Percentiles rank a stretch among this genome's conserved stretches.
Conservation (phyloP, 53 echinoderm and acorn worm genomes). For the Mesocentrotus franciscanus region DNA sequence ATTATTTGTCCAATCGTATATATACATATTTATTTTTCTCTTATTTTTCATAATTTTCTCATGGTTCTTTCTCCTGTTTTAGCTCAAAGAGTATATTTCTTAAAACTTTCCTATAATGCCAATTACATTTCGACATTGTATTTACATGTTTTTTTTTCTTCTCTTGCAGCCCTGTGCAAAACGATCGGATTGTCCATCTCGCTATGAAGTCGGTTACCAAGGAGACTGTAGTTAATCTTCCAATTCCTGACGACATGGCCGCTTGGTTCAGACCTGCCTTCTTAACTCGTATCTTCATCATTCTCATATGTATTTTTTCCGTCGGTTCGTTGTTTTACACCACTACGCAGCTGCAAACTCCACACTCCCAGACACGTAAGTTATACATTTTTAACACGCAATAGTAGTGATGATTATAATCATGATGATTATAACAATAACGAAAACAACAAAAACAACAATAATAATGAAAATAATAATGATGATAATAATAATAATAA, state of each 20-base stretch:
- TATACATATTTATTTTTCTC: too few relatives aligned
- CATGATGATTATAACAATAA: too few relatives aligned
- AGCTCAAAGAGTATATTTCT: neutral
- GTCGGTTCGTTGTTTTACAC: neutral
- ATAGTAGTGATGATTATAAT: neutral
- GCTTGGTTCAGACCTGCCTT: neutral
- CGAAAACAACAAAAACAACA: too few relatives aligned
- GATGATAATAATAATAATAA: too few relatives aligned
- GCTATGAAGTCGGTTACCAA: conserved; percentile 2
- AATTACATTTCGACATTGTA: neutral
- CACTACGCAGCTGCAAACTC: neutral
- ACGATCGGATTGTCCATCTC: neutral
- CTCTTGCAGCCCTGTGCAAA: neutral
- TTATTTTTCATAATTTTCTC: too few relatives aligned
- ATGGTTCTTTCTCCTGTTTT: too few relatives aligned
- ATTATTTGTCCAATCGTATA: too few relatives aligned
- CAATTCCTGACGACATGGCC: neutral
- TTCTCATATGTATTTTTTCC: neutral
- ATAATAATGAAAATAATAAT: too few relatives aligned
- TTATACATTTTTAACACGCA: neutral
- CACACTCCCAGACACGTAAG: neutral
- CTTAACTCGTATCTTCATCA: neutral
- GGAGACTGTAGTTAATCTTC: neutral
- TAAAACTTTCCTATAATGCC: neutral
- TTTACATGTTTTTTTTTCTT: neutral